Base-by-base conservation (phyloP, 35 echinoderm and acorn worm genomes). In the Lytechinus variegatus region DNA sequence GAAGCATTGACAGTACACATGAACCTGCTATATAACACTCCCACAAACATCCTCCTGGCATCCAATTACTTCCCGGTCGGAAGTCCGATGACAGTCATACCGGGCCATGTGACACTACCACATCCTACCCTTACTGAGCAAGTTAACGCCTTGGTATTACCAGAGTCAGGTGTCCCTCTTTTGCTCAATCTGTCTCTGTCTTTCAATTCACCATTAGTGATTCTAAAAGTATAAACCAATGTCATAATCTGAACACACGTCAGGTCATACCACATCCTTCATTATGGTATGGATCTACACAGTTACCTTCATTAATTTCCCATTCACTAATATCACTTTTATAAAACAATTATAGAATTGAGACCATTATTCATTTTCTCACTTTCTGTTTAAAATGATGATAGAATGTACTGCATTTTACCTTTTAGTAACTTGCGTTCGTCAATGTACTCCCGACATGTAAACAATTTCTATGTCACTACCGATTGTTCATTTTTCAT, bases 81-180 rank as follows among this genome's bases (percentile, higher is more conserved):
- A 90, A 52, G 88, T 90, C 88, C 88, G 88, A 90, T 52, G 88
- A 90, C 88, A 90, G 88, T 12, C 88, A 90, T 90, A 90, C 87
- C 24, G 52, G 28, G 52, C 87, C 28, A 53, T 89, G 28, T 89
- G 87, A 89, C 87, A 89, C 88, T 28, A 21, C 88, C 88, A 44
- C 88, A 90, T 90, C 88, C 88, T 44, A 27, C 66, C 21, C 66
- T n/a, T 24, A 24, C 66, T 7, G 66, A 79, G 66, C 66, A 16
- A 60, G 19, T 24, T 58, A 79, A 79, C 16, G 14, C 66, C 66
- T 79, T 24, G 66, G 66, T 79, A 24, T 79, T 79, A 79, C 66
- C 66, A 24, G 12, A 79, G 66, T 79, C 66, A 79, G 66, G 66
- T 79, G 66, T 79, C 66, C 66, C 66, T 16, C 19, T 16, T 24